Evolutionary conservation across 2,888 invertebrate species (phyloP), one percentile per base, ranked within the genome.

Genomic region (Cephus pygmeus): DNA sequence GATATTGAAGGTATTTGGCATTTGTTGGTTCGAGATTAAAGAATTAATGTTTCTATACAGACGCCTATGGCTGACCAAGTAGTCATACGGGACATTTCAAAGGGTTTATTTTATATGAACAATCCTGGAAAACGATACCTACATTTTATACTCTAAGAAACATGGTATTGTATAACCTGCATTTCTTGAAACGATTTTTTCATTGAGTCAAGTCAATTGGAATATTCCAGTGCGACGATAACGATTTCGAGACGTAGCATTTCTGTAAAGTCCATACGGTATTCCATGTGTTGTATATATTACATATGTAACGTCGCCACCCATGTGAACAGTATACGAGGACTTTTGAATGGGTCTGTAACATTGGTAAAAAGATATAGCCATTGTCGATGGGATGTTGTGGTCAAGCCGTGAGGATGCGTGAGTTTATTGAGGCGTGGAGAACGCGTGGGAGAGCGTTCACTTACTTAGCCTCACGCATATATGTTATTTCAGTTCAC

Each of bases 401-500:
- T 71, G 81, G 81, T 81, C 77, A 34, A 11, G 12, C 31, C n/a
- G 69, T 73, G 69, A 69, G 71, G 77, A 75, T 77, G 76, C 77
- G 77, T 75, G 77, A 77, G 36, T 71, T 71, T 77, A 73, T 76
- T 69, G 77, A 80, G 73, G 77, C 80, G 77, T 76, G 77, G 75
- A 73, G 76, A 78, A 78, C 74, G 80, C 81, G 81, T 80, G 81
- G 80, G 81, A 81, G 81, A 78, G 68, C 76, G 75, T 75, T 78
- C 71, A 78, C 77, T 73, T 75, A 80, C 73, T 36, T 74, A 68
- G 74, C 76, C 81, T 75, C 81, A 81, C 80, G 81, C 80, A 76
- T 73, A 79, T 79, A 77, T 82, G 75, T 81, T 81, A 81, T 81
- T 81, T 73, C 79, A 81, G 71, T 79, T 76, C 77, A 76, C 79